Percentiles rank a stretch among this genome's conserved stretches.
Conservation (phyloP, 2,888 invertebrate species). For the Troides helena region DNA sequence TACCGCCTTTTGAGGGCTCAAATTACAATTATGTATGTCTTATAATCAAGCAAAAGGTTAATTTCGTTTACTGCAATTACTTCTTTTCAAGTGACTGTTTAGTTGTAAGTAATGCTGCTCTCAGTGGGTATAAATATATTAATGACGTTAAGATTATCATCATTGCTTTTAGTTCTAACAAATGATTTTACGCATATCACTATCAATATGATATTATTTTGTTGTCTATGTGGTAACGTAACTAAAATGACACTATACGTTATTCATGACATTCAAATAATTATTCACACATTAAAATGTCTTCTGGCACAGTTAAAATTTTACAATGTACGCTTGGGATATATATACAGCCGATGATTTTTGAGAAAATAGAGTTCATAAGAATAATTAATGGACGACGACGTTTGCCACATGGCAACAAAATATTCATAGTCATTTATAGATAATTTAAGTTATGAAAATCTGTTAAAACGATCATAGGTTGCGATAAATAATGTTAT, state of each 20-base stretch:
- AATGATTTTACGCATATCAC: slow-evolving; percentile 47
- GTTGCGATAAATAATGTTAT: slow-evolving; percentile 44
- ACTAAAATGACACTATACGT: not conserved
- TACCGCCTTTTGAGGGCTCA: slow-evolving; percentile 58
- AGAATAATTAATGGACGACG: not conserved
- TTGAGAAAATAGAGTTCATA: too few relatives aligned
- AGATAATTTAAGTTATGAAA: slow-evolving; percentile 25
- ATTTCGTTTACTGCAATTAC: slow-evolving; percentile 47
- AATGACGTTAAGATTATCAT: slow-evolving; percentile 39
- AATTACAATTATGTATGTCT: slow-evolving; percentile 49
- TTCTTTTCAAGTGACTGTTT: slow-evolving; percentile 58
- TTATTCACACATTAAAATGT: too few relatives aligned
- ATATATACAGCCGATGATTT: too few relatives aligned
- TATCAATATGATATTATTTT: slow-evolving; percentile 36
- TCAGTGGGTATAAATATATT: slow-evolving; percentile 47
- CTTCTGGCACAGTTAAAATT: too few relatives aligned
- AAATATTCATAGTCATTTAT: slow-evolving; percentile 22
- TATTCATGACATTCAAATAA: not conserved
- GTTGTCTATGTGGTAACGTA: slow-evolving; percentile 14
- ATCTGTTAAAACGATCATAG: slow-evolving; percentile 32
- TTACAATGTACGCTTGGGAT: too few relatives aligned
- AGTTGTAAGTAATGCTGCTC: slow-evolving; percentile 51
- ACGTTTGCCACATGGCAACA: slow-evolving; percentile 13
- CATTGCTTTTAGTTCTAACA: slow-evolving; percentile 48
- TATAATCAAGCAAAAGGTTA: slow-evolving; percentile 50